Evolutionary conservation across 1,140 invertebrate species (phyloP), one percentile per base, ranked within the genome.

Genomic region (Hydropsyche tenuis): DNA sequence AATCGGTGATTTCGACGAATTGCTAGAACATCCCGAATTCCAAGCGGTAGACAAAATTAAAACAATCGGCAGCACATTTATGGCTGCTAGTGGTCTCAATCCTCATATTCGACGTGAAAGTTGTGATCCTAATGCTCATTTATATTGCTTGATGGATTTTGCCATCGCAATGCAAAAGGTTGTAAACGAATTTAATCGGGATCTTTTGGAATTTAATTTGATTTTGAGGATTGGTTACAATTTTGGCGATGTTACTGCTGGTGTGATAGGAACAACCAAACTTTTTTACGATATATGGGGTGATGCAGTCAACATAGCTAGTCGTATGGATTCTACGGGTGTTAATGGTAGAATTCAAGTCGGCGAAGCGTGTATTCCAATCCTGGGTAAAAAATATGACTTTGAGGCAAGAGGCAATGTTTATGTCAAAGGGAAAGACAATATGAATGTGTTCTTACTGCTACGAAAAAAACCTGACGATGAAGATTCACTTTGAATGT

Each of bases 231-330:
- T 93, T n/a, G 91, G 91, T 0, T 91, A 90, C 77, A 93, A 93
- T 78, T 91, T 89, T 73, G 96, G 96, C 0, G 95, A 97, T 78
- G 94, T 98, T 0, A 97, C 95, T 0, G 95, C 96, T 0, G 97
- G 97, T 3, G 96, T 99, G 0, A 98, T 99, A 62, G 97, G 97
- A 0, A 98, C 96, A 0, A 94, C 94, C 0, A 99, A 98, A 80
- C 85, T 98, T 16, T 95, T 96, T 79, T 99, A 98, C 78, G 97
- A 99, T 82, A 98, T 99, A 66, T 99, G 97, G 97, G 97, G 97
- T 0, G 96, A 99, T 84, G 96, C 97, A 0, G 96, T 98, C 0
- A 99, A 99, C 84, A 97, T 99, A 66, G 96, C 97, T 0, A 96
- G 94, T 3, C 86, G 97, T 66, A 98, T 95, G 97, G 97, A 99